These are phyloP conservation scores for Mirza zaza DNA, from an alignment of 2,113 vertebrate species.

Conservation along the genomic window DNA sequence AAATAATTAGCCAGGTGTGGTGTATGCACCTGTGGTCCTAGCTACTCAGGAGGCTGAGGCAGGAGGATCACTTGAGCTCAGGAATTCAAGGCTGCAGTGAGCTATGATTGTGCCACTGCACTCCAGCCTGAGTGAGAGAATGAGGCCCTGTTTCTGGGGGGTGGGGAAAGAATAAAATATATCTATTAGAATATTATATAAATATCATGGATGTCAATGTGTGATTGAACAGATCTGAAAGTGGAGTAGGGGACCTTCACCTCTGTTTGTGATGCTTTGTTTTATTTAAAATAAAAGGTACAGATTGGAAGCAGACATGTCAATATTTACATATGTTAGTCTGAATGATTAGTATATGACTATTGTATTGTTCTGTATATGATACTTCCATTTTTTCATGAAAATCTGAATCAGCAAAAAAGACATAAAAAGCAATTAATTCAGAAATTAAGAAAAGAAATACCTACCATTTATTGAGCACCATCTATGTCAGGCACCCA, in stretches of 20 bases:
- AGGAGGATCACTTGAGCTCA: too few relatives aligned
- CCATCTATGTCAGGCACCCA: background rate
- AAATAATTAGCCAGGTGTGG: too few relatives aligned
- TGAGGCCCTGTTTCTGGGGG: too few relatives aligned
- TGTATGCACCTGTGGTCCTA: too few relatives aligned
- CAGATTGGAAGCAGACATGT: background rate
- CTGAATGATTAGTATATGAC: background rate
- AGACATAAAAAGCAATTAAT: background rate
- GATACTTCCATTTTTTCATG: background rate
- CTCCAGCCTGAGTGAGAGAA: too few relatives aligned
- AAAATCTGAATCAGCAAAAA: constrained; percentile 6
- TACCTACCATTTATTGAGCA: background rate
- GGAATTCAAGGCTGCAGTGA: too few relatives aligned
- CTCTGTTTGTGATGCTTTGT: background rate
- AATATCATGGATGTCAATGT: background rate
- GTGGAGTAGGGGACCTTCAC: background rate
- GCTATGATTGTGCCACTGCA: too few relatives aligned
- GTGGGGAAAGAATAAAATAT: background rate
- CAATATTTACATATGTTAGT: background rate
- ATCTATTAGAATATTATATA: background rate
- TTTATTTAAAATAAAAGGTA: background rate
- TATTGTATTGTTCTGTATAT: background rate
- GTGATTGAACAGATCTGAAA: background rate
- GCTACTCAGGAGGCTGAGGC: too few relatives aligned
- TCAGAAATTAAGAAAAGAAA: background rate